Evolutionary conservation across 92 coral and sea anemone species (phyloP), one percentile per base, ranked within the genome.

Genomic region (Diadumene lineata): DNA sequence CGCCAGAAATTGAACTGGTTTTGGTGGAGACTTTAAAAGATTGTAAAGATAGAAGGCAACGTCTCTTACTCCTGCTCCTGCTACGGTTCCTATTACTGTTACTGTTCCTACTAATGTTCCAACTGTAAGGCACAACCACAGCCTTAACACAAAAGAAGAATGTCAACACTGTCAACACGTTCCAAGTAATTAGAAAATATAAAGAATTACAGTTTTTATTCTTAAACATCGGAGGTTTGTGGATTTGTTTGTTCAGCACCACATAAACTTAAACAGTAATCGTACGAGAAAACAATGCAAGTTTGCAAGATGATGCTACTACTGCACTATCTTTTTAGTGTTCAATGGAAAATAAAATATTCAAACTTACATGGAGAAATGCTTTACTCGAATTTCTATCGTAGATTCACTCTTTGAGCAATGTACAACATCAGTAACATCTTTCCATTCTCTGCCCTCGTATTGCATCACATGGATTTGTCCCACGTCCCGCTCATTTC

Each of bases 311-410:
- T 6, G 13, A 38, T 38, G 13, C 13, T 38, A 13, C n/a, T n/a
- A 38, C 13, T 38, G 13, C 6, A 4, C 13, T 38, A 38, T 38
- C 48, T 4, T 38, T 13, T 4, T 38, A 6, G 13, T 38, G 7
- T 4, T 38, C 48, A 38, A 38, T 13, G 6, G 6, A 38, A 4
- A 38, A 38, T 13, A 38, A 38, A n/a, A n/a, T n/a, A n/a, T n/a
- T n/a, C 53, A 24, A 15, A 56, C 50, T 53, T 71, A 71, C 76
- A 2, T 21, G 16, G 65, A 55, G 33, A 71, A 71, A 30, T 55
- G 65, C 8, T 23, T 28, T 19, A 71, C 43, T 1, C 56, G 65
- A 29, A 71, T 30, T 19, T 56, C 46, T 11, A 71, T 71, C 32
- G 23, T 50, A 9, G 50, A 22, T 19, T 53, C 65, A 0, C 17